These are phyloP conservation scores for Periparus ater DNA, from an alignment of 2,797 vertebrate genomes.

Conservation along the genomic window DNA sequence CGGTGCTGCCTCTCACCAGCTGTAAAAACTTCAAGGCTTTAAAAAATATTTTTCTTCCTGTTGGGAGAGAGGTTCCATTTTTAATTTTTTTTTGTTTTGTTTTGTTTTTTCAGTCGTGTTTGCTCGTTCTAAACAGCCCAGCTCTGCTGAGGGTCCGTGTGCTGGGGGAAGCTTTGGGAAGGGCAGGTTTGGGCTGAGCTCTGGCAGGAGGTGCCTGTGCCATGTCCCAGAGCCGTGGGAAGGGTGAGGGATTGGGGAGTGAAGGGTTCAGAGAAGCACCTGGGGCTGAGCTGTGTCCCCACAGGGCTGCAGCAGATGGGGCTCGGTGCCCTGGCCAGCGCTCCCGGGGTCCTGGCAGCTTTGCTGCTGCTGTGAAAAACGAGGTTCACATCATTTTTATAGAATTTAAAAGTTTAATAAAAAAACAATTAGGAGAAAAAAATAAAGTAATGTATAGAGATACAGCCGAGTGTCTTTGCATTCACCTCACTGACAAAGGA, in stretches of 20 bases:
- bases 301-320: neutral
- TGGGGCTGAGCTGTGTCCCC: neutral
- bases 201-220: neutral
- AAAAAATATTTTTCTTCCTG: conserved; percentile 50
- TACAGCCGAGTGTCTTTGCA: too few relatives aligned
- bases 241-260: accelerated
- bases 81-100: neutral
- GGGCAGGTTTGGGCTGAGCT: neutral
- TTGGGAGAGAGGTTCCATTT: conserved; percentile 1
- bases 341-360: neutral
- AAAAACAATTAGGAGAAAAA: too few relatives aligned
- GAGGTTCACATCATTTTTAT: too few relatives aligned
- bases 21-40: conserved; percentile 52
- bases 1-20: conserved; percentile 6
- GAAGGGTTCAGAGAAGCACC: neutral
- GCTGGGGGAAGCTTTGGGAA: neutral
- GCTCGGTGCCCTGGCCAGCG: neutral
- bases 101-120: neutral
- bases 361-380: neutral
- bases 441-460: too few relatives aligned
- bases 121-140: neutral
- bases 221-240: accelerated
- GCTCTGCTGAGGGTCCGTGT: neutral
- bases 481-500: too few relatives aligned
- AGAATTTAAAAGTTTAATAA: too few relatives aligned